Percentiles rank a stretch among this genome's conserved stretches.
Conservation (phyloP, 2,797 vertebrate species). For the Nyctibius grandis region DNA sequence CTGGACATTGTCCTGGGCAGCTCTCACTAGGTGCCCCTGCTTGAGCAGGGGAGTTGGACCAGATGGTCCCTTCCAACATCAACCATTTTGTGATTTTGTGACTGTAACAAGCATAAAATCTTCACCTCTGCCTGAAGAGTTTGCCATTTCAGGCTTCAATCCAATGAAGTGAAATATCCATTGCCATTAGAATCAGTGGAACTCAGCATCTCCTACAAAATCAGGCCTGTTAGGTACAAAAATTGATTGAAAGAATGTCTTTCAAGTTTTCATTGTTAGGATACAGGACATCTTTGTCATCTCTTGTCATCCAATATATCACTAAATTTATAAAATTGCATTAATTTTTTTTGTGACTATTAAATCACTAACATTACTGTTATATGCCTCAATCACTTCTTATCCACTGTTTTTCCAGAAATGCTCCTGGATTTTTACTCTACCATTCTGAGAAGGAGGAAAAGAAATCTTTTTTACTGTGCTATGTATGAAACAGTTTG, state of each 20-base stretch:
- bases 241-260: not conserved
- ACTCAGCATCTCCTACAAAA: not conserved
- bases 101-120: not conserved
- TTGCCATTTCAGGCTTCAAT: not conserved
- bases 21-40: not conserved
- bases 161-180: not conserved
- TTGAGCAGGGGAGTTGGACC: not conserved
- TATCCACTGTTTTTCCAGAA: not conserved
- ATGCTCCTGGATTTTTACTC: not conserved
- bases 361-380: not conserved
- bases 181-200: not conserved
- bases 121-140: not conserved
- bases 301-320: not conserved
- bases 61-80: not conserved
- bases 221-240: not conserved
- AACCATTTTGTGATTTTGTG: not conserved
- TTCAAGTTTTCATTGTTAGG: not conserved
- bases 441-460: not conserved
- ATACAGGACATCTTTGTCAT: not conserved
- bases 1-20: not conserved
- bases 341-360: not conserved
- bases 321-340: not conserved
- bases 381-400: not conserved
- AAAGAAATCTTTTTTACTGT: not conserved
- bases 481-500: not conserved